Conservation (phyloP, 2,888 invertebrate species). For the Parnassius apollo region DNA sequence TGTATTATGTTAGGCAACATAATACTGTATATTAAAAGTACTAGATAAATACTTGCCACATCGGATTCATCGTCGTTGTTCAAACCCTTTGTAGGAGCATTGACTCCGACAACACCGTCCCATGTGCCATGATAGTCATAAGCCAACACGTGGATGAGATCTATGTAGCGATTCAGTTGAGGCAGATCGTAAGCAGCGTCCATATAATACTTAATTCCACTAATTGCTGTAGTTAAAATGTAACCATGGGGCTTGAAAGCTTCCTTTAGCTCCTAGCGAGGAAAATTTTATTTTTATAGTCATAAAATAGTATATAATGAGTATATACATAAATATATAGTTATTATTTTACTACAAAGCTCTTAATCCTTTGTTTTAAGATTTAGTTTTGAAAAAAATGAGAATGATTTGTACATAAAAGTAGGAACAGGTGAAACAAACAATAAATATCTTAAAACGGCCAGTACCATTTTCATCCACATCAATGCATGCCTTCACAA, state of each 20-base stretch:
- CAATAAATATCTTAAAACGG: too few species aligned
- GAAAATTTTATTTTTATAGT: background rate
- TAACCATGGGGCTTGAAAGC: slow-evolving; percentile 85
- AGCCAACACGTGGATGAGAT: slow-evolving; percentile 90
- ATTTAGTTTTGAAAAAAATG: background rate
- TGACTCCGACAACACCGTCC: slow-evolving; percentile 87
- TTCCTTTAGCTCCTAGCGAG: slow-evolving; percentile 83
- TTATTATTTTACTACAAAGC: too few species aligned
- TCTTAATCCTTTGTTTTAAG: too few species aligned
- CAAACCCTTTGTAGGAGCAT: slow-evolving; percentile 85
- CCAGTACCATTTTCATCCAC: too few species aligned
- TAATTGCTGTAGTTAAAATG: slow-evolving; percentile 89
- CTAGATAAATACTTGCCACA: slow-evolving; percentile 79
- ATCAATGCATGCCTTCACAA: too few species aligned
- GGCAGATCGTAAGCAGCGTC: slow-evolving; percentile 88
- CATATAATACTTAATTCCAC: slow-evolving; percentile 87
- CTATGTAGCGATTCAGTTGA: slow-evolving; percentile 83
- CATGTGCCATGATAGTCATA: slow-evolving; percentile 93
- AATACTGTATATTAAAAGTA: too few species aligned
- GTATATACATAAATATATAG: too few species aligned
- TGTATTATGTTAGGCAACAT: too few species aligned
- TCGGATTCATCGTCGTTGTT: slow-evolving; percentile 78
- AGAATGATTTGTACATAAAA: background rate
- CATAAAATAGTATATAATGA: too few species aligned
- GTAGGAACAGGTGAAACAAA: too few species aligned